Conservation (phyloP, 2,888 invertebrate genomes). For the Blastobasis lacticolella region DNA sequence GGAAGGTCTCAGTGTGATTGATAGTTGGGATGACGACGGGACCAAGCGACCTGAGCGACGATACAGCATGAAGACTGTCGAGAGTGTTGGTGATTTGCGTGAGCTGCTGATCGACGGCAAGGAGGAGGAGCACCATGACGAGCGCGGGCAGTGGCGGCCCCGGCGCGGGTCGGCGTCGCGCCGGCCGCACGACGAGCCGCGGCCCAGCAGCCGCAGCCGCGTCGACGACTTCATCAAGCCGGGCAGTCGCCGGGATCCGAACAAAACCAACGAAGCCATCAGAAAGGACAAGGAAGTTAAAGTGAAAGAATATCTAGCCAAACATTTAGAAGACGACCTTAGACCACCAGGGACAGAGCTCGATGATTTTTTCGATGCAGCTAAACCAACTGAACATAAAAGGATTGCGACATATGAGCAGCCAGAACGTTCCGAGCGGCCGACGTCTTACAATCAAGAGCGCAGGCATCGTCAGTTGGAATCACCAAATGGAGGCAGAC, state of each 20-base stretch:
- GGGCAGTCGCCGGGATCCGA: constrained; percentile 59
- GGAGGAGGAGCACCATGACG: constrained; percentile 9
- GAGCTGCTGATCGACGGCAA: constrained; percentile 36
- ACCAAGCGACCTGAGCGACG: constrained; percentile 18
- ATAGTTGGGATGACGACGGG: constrained; percentile 50
- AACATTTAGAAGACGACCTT: constrained; percentile 53
- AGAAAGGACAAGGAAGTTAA: constrained; percentile 59
- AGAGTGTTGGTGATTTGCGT: constrained; percentile 43
- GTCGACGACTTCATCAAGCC: constrained; percentile 53
- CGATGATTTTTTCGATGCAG: constrained; percentile 48
- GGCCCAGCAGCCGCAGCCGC: constrained; percentile 22
- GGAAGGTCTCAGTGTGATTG: constrained; percentile 62
- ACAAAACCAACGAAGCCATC: constrained; percentile 60
- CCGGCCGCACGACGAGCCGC: constrained; percentile 5
- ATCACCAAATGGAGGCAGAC: constrained; percentile 6
- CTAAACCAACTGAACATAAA: constrained; percentile 22
- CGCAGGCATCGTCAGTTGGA: neutral
- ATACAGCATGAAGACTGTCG: constrained; percentile 29
- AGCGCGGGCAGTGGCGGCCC: neutral
- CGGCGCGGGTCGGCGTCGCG: neutral
- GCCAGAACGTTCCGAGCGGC: constrained; percentile 2
- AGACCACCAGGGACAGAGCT: constrained; percentile 64
- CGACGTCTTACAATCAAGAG: constrained; percentile 6
- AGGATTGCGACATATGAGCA: constrained; percentile 12
- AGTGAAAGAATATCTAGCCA: constrained; percentile 57